phyloP scores from a whole-genome alignment of 2,113 vertebrate species.

The Corydoras maculifer region DNA sequence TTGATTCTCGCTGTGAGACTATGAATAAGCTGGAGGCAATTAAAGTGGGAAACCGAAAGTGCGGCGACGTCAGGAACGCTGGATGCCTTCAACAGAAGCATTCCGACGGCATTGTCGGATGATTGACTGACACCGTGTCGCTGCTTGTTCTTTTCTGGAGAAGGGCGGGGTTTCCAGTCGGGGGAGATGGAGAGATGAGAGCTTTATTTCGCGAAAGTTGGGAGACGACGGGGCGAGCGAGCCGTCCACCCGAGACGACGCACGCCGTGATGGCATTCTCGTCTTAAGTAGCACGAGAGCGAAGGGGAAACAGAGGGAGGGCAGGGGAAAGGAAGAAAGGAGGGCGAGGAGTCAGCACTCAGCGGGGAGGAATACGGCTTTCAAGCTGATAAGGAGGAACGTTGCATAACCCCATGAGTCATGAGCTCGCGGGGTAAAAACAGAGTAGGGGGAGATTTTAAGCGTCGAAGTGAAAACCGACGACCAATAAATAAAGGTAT shows the following conservation, averaged over 20 bases:
- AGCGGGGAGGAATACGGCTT: constrained; percentile 40
- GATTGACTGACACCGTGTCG: too few relatives aligned
- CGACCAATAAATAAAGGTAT: background rate
- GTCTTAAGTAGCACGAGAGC: constrained; percentile 20
- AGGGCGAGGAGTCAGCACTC: constrained; percentile 36
- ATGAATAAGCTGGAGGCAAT: too few relatives aligned
- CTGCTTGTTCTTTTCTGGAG: background rate
- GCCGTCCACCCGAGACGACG: constrained; percentile 12
- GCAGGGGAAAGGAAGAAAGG: constrained; percentile 12
- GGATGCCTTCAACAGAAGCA: too few relatives aligned
- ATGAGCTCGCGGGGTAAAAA: constrained; percentile 34
- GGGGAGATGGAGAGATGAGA: background rate
- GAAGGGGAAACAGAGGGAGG: background rate
- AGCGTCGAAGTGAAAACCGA: constrained; percentile 6
- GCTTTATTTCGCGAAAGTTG: constrained; percentile 11
- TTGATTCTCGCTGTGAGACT: background rate
- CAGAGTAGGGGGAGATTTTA: constrained; percentile 26
- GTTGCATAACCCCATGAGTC: constrained; percentile 48
- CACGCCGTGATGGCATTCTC: constrained; percentile 14
- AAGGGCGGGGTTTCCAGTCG: background rate
- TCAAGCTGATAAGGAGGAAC: constrained; percentile 41
- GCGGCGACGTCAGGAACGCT: too few relatives aligned
- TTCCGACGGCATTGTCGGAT: too few relatives aligned
- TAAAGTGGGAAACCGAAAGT: too few relatives aligned
- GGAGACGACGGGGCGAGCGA: constrained; percentile 1